A percentile compares a stretch with the other conserved stretches of the same genome.
Conservation (phyloP, 2,113 vertebrate genomes). For the Corythornis cristatus region DNA sequence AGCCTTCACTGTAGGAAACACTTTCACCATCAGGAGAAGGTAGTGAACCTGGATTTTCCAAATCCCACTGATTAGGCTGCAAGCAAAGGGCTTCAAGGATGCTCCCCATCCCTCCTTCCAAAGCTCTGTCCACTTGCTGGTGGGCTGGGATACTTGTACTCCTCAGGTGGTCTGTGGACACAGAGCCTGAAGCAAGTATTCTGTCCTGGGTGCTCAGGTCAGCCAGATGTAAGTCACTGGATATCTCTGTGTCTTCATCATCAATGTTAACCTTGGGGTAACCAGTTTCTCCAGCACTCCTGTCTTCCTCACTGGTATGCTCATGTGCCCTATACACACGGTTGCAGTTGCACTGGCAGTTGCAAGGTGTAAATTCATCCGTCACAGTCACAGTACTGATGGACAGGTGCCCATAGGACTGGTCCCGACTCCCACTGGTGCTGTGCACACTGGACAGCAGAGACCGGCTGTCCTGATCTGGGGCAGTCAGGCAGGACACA, state of each 20-base stretch:
- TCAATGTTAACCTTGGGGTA: slow-evolving; percentile 72
- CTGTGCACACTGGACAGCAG: slow-evolving; percentile 19
- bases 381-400: slow-evolving; percentile 86
- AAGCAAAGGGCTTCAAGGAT: slow-evolving; percentile 59
- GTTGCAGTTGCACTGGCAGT: slow-evolving; percentile 50
- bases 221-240: background rate
- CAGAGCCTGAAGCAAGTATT: slow-evolving; percentile 50
- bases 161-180: slow-evolving; percentile 8
- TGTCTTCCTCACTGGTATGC: background rate
- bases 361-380: slow-evolving; percentile 62
- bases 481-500: background rate
- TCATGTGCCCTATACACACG: background rate
- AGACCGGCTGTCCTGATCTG: background rate
- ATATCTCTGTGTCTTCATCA: background rate
- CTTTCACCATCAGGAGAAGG: slow-evolving; percentile 74
- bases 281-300: background rate
- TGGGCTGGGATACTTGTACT: background rate
- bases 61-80: slow-evolving; percentile 60
- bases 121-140: background rate
- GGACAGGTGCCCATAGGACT: slow-evolving; percentile 80
- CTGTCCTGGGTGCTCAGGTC: background rate
- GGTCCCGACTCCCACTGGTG: slow-evolving; percentile 47
- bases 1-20: slow-evolving; percentile 71
- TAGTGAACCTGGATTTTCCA: slow-evolving; percentile 24
- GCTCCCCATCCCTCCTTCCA: slow-evolving; percentile 4